These are phyloP conservation scores for Lamellibrachia satsuma DNA, from an alignment of 2,888 invertebrate genomes.

Conservation along the genomic window DNA sequence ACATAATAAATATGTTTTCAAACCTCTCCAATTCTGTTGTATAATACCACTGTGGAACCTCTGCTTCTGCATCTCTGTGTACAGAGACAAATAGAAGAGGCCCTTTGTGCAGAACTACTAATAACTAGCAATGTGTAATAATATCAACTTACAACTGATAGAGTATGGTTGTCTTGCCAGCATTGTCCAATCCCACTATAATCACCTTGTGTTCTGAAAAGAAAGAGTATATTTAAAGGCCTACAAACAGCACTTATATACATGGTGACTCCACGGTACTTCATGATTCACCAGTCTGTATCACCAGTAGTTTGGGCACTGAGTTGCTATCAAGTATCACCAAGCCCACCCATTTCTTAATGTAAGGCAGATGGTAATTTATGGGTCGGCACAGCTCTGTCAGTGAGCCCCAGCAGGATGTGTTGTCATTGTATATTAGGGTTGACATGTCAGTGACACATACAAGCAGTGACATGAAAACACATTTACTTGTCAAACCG, in stretches of 20 bases:
- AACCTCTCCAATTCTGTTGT: too few relatives aligned
- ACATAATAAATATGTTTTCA: too few relatives aligned
- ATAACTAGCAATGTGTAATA: too few relatives aligned
- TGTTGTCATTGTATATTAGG: background rate
- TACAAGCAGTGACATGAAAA: background rate
- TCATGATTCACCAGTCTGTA: too few relatives aligned
- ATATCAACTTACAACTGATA: slow-evolving; percentile 80
- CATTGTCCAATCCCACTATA: slow-evolving; percentile 96
- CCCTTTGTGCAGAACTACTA: too few relatives aligned
- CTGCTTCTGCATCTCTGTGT: too few relatives aligned
- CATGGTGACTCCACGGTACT: too few relatives aligned
- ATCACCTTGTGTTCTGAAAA: slow-evolving; percentile 84
- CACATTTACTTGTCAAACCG: background rate
- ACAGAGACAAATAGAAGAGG: too few relatives aligned
- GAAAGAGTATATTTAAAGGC: slow-evolving; percentile 22
- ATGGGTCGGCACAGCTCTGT: background rate
- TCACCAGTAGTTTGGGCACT: background rate
- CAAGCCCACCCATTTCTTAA: background rate
- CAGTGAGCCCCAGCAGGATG: background rate
- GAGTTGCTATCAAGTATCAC: background rate
- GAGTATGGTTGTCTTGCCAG: slow-evolving; percentile 96
- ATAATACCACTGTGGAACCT: too few relatives aligned
- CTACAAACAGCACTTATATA: too few relatives aligned
- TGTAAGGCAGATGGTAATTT: background rate
- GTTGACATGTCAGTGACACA: background rate